A percentile compares a stretch with the other conserved stretches of the same genome.
These are phyloP conservation scores for Caenorhabditis becei DNA, from an alignment of 2,888 invertebrate species.

Conservation along the genomic window DNA sequence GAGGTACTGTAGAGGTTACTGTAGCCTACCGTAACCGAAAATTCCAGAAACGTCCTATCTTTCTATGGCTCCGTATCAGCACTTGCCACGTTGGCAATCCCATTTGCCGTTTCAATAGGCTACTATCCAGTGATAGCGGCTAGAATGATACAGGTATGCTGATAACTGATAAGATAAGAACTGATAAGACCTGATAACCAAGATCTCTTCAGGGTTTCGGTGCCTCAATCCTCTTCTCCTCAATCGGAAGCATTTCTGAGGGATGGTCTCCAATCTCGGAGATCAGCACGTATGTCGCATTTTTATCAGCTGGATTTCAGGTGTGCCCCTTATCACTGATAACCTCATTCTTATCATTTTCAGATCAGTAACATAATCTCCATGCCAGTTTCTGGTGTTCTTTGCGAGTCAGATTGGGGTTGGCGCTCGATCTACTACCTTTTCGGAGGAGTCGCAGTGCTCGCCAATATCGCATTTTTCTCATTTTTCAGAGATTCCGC, in stretches of 20 bases:
- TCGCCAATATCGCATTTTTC: constrained; percentile 46
- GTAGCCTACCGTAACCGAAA: too few species aligned
- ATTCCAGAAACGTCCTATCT: constrained; percentile 44
- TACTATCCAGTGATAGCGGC: constrained; percentile 54
- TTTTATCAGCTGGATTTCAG: constrained; percentile 46
- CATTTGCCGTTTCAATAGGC: constrained; percentile 58
- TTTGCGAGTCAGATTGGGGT: constrained; percentile 54
- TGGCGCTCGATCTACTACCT: constrained; percentile 59
- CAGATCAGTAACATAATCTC: constrained; percentile 52
- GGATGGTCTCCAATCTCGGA: constrained; percentile 55
- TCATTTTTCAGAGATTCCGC: constrained; percentile 47
- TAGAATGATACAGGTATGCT: constrained; percentile 44
- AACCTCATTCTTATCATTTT: too few species aligned
- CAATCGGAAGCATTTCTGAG: constrained; percentile 54
- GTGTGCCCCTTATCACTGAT: neutral
- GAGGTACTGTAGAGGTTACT: too few species aligned
- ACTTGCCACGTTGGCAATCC: constrained; percentile 52
- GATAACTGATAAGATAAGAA: neutral
- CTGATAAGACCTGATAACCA: neutral
- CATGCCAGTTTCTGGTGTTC: constrained; percentile 61
- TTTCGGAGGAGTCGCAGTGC: constrained; percentile 33
- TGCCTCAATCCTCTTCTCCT: constrained; percentile 48
- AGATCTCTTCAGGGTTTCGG: constrained; percentile 32
- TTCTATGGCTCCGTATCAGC: constrained; percentile 56
- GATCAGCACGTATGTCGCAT: constrained; percentile 50